Conservation (phyloP, 2,888 invertebrate genomes). For the Geophilus truncorum region DNA sequence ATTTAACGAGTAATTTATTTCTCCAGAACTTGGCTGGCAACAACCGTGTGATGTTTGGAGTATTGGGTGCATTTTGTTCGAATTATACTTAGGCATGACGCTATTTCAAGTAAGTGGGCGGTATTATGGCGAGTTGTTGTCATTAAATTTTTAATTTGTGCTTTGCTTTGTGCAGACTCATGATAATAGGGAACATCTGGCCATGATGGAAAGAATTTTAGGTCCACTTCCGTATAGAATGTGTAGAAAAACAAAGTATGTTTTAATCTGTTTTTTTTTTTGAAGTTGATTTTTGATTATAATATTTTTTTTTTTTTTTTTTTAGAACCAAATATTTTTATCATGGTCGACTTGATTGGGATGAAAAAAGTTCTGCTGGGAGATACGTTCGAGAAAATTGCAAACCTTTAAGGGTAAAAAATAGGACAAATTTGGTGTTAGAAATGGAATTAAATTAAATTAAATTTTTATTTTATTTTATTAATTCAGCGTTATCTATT, state of each 20-base stretch:
- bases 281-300: neutral
- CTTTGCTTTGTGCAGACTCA: conserved; percentile 75
- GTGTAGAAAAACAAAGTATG: conserved; percentile 58
- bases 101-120: conserved; percentile 64
- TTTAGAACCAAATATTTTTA: conserved; percentile 94
- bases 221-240: conserved; percentile 89
- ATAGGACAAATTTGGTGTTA: neutral
- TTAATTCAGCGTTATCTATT: conserved; percentile 84
- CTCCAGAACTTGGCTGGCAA: conserved; percentile 93
- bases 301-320: conserved; percentile 34
- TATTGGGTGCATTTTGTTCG: conserved; percentile 98
- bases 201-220: conserved; percentile 99
- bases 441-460: neutral
- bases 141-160: neutral
- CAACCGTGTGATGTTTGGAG: conserved; percentile 99
- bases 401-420: conserved; percentile 79
- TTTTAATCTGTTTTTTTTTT: neutral
- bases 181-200: conserved; percentile 98
- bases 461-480: conserved; percentile 40
- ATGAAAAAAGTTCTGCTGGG: conserved; percentile 91
- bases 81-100: conserved; percentile 95
- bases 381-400: conserved; percentile 97
- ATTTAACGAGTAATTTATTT: neutral
- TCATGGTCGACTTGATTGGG: conserved; percentile 96
- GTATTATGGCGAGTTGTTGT: too few species aligned